A percentile compares a stretch with the other conserved stretches of the same genome.
phyloP scores from a whole-genome alignment of 92 coral and sea anemone species.

The Heliopora coerulea region DNA sequence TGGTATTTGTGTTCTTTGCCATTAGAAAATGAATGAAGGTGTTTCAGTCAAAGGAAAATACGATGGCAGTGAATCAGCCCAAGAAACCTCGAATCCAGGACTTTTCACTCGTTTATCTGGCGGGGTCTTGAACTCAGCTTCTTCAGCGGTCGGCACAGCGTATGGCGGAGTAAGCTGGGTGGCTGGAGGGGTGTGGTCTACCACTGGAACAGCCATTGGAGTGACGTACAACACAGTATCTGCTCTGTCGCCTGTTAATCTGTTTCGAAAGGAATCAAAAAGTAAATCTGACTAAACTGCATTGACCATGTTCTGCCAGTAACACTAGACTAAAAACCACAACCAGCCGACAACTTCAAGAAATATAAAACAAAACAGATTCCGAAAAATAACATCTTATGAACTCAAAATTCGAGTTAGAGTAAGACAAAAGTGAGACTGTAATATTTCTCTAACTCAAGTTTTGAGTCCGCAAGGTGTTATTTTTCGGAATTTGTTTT shows the following conservation, averaged over 20 bases:
- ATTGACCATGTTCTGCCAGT: no score
- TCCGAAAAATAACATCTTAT: no score
- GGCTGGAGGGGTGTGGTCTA: slow-evolving; percentile 92
- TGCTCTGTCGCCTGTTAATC: slow-evolving; percentile 59
- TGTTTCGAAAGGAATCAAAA: slow-evolving; percentile 79
- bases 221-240: slow-evolving; percentile 39
- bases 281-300: slow-evolving; percentile 71
- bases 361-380: no score
- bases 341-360: no score
- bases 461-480: no score
- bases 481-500: no score
- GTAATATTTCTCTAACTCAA: no score
- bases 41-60: slow-evolving; percentile 30
- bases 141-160: slow-evolving; percentile 75
- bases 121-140: slow-evolving; percentile 83
- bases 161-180: slow-evolving; percentile 90
- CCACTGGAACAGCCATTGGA: slow-evolving; percentile 63
- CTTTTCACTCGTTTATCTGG: slow-evolving; percentile 86
- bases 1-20: not conserved
- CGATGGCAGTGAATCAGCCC: slow-evolving; percentile 12
- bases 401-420: no score
- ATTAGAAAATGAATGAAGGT: slow-evolving; percentile 31
- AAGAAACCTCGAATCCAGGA: slow-evolving; percentile 50
- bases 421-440: no score
- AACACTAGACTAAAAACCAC: no score